Evolutionary conservation across 1,140 invertebrate genomes (phyloP).

Genomic region (Saxidomus purpurata): DNA sequence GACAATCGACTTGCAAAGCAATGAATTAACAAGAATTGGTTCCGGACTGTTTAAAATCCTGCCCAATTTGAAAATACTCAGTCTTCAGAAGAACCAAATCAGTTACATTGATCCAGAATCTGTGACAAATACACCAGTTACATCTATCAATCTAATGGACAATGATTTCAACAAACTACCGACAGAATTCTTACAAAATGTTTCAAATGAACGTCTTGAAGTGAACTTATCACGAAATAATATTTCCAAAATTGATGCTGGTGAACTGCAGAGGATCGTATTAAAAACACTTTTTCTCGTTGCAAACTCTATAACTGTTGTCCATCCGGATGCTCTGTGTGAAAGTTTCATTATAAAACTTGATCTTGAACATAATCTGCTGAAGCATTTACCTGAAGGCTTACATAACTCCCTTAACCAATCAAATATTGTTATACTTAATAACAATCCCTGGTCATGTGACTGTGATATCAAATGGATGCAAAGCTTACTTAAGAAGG

Average conservation of each 20-base stretch:
- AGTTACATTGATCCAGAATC: constrained; percentile 56
- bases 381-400: constrained; percentile 71
- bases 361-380: constrained; percentile 65
- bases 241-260: constrained; percentile 39
- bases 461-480: constrained; percentile 78
- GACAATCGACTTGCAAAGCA: constrained; percentile 65
- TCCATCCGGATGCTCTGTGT: constrained; percentile 67
- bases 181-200: constrained; percentile 39
- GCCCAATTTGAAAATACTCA: constrained; percentile 64
- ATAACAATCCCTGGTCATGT: constrained; percentile 74
- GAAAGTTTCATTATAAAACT: constrained; percentile 66
- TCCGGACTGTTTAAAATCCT: constrained; percentile 67
- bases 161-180: constrained; percentile 74
- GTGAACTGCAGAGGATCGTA: constrained; percentile 47
- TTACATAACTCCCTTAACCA: constrained; percentile 62
- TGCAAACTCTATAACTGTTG: constrained; percentile 64
- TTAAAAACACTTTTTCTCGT: constrained; percentile 64
- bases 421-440: constrained; percentile 55
- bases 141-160: constrained; percentile 69
- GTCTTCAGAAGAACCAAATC: constrained; percentile 66
- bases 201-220: constrained; percentile 44
- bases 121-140: constrained; percentile 69
- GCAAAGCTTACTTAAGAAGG: constrained; percentile 60
- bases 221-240: constrained; percentile 61
- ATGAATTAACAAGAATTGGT: constrained; percentile 66